These are phyloP conservation scores for Cottoperca gobio DNA, from an alignment of 2,797 vertebrate genomes.

Conservation along the genomic window DNA sequence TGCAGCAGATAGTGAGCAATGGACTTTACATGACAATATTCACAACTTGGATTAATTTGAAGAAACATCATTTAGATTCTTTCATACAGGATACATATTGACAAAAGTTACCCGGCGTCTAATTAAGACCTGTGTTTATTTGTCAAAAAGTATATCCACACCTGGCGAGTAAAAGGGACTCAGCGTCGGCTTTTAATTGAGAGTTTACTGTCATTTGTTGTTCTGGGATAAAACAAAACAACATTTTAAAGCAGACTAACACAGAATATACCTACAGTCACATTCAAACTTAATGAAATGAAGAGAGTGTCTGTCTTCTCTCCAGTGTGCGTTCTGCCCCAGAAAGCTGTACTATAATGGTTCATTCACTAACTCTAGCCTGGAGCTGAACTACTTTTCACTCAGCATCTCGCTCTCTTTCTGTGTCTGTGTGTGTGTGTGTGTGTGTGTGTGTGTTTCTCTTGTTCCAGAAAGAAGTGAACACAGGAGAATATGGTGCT, in stretches of 20 bases:
- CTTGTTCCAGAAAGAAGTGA: slow-evolving; percentile 13
- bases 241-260: not conserved
- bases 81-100: no score
- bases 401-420: slow-evolving; percentile 36
- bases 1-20: no score
- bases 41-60: no score
- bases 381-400: slow-evolving; percentile 59
- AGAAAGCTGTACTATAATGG: slow-evolving; percentile 62
- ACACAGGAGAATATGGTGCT: slow-evolving; percentile 52
- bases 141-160: no score
- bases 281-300: slow-evolving; percentile 21
- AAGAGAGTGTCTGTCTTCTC: slow-evolving; percentile 9
- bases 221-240: not conserved
- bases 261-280: slow-evolving; percentile 6
- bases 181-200: no score
- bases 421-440: slow-evolving; percentile 1
- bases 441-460: slow-evolving; percentile 18
- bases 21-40: no score
- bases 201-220: not conserved
- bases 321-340: slow-evolving; percentile 45
- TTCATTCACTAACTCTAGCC: slow-evolving; percentile 65
- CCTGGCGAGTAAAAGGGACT: no score
- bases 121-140: no score
- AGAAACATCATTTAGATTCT: no score
- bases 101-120: no score